Conservation (phyloP, 2,888 invertebrate species). For the Pyrrhosoma nymphula region DNA sequence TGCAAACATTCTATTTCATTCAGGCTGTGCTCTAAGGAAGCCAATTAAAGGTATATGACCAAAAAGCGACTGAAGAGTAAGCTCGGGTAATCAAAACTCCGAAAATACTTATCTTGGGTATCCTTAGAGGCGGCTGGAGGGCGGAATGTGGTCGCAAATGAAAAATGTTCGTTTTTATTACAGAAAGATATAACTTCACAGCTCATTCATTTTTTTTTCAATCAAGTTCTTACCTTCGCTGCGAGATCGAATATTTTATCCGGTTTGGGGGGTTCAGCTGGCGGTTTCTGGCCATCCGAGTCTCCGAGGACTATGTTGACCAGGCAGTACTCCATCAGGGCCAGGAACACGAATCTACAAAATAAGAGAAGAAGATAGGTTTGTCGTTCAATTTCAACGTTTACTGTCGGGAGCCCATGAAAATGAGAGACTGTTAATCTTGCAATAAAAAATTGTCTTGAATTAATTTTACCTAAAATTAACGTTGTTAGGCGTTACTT, state of each 20-base stretch:
- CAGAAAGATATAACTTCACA: background rate
- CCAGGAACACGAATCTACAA: constrained; percentile 93
- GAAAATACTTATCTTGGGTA: constrained; percentile 57
- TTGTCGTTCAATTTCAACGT: background rate
- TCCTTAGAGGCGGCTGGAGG: constrained; percentile 47
- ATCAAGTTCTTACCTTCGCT: constrained; percentile 74
- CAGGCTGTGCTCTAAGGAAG: constrained; percentile 21
- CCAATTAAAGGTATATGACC: background rate
- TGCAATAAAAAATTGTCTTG: no score
- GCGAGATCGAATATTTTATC: constrained; percentile 81
- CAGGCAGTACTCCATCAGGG: constrained; percentile 94
- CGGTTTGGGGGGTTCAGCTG: constrained; percentile 79
- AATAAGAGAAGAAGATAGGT: background rate
- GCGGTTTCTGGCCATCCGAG: constrained; percentile 81
- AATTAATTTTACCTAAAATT: no score
- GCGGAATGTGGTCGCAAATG: background rate
- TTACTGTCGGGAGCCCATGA: background rate
- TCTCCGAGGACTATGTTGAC: constrained; percentile 92
- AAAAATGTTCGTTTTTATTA: constrained; percentile 26
- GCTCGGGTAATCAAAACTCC: background rate
- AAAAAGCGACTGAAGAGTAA: constrained; percentile 12
- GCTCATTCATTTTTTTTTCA: background rate
- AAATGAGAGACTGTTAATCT: no score
- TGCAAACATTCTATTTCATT: background rate
- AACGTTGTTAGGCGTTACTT: no score